These are phyloP conservation scores for Myotis yumanensis DNA, from an alignment of 2,113 vertebrate genomes.

Conservation along the genomic window DNA sequence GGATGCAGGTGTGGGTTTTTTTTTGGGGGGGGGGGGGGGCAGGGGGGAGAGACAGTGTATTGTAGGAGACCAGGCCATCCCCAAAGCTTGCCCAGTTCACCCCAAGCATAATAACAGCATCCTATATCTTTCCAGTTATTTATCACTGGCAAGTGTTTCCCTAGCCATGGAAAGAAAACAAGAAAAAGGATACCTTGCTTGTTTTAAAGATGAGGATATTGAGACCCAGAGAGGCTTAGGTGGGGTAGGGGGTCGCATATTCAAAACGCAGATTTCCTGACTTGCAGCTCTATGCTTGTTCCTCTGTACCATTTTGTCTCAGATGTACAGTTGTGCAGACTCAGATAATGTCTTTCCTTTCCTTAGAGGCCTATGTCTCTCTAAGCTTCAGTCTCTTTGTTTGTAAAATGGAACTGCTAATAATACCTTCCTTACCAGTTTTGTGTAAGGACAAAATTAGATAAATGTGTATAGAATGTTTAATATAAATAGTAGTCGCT, in stretches of 20 bases:
- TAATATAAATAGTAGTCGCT: not conserved
- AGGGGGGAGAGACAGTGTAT: no score
- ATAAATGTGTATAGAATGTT: not conserved
- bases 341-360: conserved; percentile 31
- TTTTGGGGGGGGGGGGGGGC: not conserved
- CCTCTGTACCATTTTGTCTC: not conserved
- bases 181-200: not conserved
- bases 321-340: not conserved
- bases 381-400: not conserved
- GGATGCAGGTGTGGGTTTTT: not conserved
- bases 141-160: not conserved
- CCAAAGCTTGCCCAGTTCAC: not conserved
- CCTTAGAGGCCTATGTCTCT: conserved; percentile 23
- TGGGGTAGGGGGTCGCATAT: not conserved
- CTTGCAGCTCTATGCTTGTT: not conserved
- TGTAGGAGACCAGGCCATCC: not conserved
- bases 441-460: not conserved
- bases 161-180: not conserved
- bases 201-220: conserved; percentile 27
- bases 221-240: not conserved
- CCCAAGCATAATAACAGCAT: not conserved
- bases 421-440: not conserved
- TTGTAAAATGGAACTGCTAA: not conserved
- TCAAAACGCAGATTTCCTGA: not conserved
- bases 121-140: not conserved